Evolutionary conservation across 2,888 invertebrate genomes (phyloP).

Genomic region (Diabrotica balteata): DNA sequence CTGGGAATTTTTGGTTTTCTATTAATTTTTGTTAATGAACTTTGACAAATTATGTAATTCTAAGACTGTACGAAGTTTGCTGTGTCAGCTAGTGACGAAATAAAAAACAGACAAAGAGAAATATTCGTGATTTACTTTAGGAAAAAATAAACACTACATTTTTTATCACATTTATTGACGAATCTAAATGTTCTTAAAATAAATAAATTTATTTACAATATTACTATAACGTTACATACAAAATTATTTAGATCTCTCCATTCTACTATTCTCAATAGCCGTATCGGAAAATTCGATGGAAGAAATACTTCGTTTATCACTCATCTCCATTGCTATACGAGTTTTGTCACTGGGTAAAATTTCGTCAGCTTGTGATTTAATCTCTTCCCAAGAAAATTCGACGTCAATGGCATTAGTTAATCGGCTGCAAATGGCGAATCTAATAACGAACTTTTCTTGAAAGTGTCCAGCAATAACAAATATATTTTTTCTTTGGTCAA

Average conservation of each 20-base stretch:
- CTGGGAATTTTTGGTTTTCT: too few relatives aligned
- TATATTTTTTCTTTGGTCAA: slow-evolving; percentile 79
- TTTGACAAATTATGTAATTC: too few relatives aligned
- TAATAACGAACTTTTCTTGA: slow-evolving; percentile 72
- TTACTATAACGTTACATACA: slow-evolving; percentile 16
- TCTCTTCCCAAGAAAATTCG: slow-evolving; percentile 70
- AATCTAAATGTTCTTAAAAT: slow-evolving; percentile 34
- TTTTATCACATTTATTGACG: slow-evolving; percentile 21
- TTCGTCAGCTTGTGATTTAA: slow-evolving; percentile 44
- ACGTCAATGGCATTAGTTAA: slow-evolving; percentile 75
- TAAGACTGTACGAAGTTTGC: too few relatives aligned
- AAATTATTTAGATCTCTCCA: slow-evolving; percentile 47
- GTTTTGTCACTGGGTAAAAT: slow-evolving; percentile 39
- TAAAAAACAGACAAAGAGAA: too few relatives aligned
- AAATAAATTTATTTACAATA: slow-evolving; percentile 33
- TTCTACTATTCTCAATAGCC: slow-evolving; percentile 41
- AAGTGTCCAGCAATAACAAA: slow-evolving; percentile 82
- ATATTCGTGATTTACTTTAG: too few relatives aligned
- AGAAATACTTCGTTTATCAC: slow-evolving; percentile 35
- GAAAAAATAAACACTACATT: too few relatives aligned
- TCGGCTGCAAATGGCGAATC: slow-evolving; percentile 84
- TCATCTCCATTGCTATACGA: slow-evolving; percentile 23
- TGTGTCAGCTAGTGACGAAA: too few relatives aligned
- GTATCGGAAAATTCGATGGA: slow-evolving; percentile 33
- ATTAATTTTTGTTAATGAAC: too few relatives aligned